A percentile compares a stretch with the other conserved stretches of the same genome.
These are phyloP conservation scores for Erebia aethiops DNA, from an alignment of 2,888 invertebrate genomes.

Conservation along the genomic window DNA sequence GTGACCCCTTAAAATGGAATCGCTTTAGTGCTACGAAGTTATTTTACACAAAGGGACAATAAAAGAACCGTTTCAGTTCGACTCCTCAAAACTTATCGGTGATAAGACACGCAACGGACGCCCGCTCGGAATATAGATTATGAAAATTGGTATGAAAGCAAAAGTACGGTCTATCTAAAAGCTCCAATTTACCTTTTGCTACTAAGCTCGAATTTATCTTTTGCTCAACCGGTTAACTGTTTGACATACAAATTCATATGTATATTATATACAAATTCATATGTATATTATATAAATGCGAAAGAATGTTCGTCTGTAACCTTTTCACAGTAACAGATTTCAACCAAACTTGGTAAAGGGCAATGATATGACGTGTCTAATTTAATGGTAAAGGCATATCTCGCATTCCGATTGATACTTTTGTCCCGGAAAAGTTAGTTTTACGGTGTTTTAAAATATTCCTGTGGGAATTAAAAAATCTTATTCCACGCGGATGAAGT, in stretches of 20 bases:
- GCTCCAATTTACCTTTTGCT: not conserved
- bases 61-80: slow-evolving; percentile 11
- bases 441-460: too few relatives aligned
- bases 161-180: not conserved
- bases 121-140: slow-evolving; percentile 14
- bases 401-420: too few relatives aligned
- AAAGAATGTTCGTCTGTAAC: not conserved
- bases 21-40: slow-evolving; percentile 9
- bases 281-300: not conserved
- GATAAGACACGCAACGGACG: slow-evolving; percentile 19
- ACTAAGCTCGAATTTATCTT: not conserved
- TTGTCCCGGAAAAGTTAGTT: too few relatives aligned
- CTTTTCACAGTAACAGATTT: too few relatives aligned
- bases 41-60: slow-evolving; percentile 15
- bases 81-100: slow-evolving; percentile 6
- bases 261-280: too few relatives aligned
- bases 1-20: slow-evolving; percentile 1
- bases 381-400: too few relatives aligned
- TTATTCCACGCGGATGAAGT: too few relatives aligned
- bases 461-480: too few relatives aligned
- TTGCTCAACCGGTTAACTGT: not conserved
- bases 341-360: too few relatives aligned
- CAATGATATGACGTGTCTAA: too few relatives aligned
- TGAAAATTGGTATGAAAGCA: slow-evolving; percentile 12
- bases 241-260: too few relatives aligned